Percentiles rank a stretch among this genome's conserved stretches.
Conservation (phyloP, 2,797 vertebrate genomes). For the Poecilia gillii region DNA sequence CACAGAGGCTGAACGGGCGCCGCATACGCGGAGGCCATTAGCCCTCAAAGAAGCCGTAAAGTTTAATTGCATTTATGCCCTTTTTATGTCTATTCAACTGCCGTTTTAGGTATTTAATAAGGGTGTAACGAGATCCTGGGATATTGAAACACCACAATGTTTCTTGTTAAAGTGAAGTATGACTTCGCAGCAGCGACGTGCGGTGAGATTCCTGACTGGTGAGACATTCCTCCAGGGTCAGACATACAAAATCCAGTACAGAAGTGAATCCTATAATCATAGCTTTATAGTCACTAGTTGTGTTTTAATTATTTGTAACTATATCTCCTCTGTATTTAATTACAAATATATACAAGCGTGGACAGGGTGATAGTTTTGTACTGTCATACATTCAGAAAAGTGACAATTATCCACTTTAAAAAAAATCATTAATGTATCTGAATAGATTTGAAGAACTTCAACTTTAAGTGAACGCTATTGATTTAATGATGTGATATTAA, state of each 20-base stretch:
- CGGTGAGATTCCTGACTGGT: neutral
- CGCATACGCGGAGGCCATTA: neutral
- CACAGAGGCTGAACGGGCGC: neutral
- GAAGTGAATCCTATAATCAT: neutral
- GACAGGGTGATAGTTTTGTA: neutral
- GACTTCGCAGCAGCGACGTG: neutral
- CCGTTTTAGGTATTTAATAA: neutral
- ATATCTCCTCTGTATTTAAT: neutral
- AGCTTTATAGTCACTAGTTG: neutral
- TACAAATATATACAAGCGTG: neutral
- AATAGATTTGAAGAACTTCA: no score
- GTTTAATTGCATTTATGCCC: neutral
- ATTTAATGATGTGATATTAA: no score
- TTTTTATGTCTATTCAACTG: neutral
- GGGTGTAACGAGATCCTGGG: neutral
- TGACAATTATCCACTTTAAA: no score
- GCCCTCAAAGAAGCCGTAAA: neutral
- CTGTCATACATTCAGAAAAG: neutral
- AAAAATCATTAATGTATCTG: no score
- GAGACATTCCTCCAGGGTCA: no score
- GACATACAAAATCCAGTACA: neutral
- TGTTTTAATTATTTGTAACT: neutral
- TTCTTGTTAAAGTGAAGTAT: neutral
- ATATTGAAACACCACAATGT: neutral
- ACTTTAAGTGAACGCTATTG: no score